Base-by-base conservation (phyloP, 2,888 invertebrate genomes). In the Pterobdella sp. region DNA sequence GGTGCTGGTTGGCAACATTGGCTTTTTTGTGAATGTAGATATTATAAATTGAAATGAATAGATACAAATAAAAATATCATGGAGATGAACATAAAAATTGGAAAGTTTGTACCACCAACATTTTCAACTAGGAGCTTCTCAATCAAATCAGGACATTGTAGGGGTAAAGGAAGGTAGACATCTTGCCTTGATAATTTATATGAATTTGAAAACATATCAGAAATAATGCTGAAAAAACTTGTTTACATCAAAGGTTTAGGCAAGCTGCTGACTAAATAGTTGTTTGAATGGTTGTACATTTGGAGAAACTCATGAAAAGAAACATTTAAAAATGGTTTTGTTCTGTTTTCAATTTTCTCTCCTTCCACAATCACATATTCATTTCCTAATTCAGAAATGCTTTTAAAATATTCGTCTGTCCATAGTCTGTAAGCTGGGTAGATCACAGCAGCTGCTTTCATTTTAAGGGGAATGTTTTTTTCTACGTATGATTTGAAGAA, bases 181-280 rank as follows among this genome's bases (percentile, higher is more conserved):
- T 82, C 82, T 81, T 81, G 76, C 68, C 79, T 77, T 72, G 73
- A 42, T 49, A 4, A 56, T 26, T 32, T 36, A n/a, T 65, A 14
- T 32, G 32, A 14, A 63, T 29, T 36, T 36, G 36, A 31, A 29
- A 42, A 22, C 73, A 18, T 60, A 68, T 31, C 1, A 72, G 35
- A 63, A 72, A 14, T 52, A 26, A 0, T 14, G 60, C 36, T 22
- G 3, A 1, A n/a, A 66, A 32, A 52, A 37, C 26, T 31, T 49
- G 32, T 60, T 26, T 42, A 81, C 81, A 78, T 77, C 4, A 82
- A 77, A 73, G 78, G 79, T 1, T 67, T 29, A n/a, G 82, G 83
- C 1, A 83, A 81, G 34, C 75, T 74, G 68, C 80, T 77, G 0
- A 83, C 83, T 81, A 83, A 81, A 74, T 83, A 83, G 65, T 78